Conservation (phyloP, 1,140 invertebrate genomes). For the Microplitis mediator region DNA sequence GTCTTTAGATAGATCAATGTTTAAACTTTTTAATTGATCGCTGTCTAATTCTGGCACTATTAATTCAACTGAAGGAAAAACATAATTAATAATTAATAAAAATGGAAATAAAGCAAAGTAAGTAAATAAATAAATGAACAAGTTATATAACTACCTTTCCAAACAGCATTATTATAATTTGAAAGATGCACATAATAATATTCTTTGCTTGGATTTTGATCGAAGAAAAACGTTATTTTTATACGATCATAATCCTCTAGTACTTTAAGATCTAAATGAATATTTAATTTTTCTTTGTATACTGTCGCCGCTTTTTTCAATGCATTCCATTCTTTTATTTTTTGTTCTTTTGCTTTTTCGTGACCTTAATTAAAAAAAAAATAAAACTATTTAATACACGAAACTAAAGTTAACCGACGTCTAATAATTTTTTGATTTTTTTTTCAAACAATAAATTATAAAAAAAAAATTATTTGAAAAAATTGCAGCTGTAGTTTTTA, state of each 20-base stretch:
- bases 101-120: not conserved
- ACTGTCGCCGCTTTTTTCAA: slow-evolving; percentile 43
- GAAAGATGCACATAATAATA: slow-evolving; percentile 46
- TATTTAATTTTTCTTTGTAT: slow-evolving; percentile 49
- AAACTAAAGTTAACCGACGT: too few species aligned
- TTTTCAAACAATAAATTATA: too few species aligned
- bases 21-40: slow-evolving; percentile 39
- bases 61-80: slow-evolving; percentile 43
- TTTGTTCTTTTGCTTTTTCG: slow-evolving; percentile 34
- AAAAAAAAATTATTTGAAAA: too few species aligned
- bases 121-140: slow-evolving; percentile 14
- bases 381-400: not conserved
- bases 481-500: too few species aligned
- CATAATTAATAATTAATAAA: not conserved
- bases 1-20: slow-evolving; percentile 33
- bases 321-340: slow-evolving; percentile 40
- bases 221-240: slow-evolving; percentile 47
- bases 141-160: slow-evolving; percentile 43
- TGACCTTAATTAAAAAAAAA: slow-evolving; percentile 33
- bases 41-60: slow-evolving; percentile 43
- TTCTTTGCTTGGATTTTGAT: slow-evolving; percentile 34
- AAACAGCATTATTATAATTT: slow-evolving; percentile 30
- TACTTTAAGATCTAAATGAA: slow-evolving; percentile 40
- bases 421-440: too few species aligned
- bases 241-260: slow-evolving; percentile 32